Conservation (phyloP, 2,113 vertebrate genomes). For the Lepisosteus osseus region DNA sequence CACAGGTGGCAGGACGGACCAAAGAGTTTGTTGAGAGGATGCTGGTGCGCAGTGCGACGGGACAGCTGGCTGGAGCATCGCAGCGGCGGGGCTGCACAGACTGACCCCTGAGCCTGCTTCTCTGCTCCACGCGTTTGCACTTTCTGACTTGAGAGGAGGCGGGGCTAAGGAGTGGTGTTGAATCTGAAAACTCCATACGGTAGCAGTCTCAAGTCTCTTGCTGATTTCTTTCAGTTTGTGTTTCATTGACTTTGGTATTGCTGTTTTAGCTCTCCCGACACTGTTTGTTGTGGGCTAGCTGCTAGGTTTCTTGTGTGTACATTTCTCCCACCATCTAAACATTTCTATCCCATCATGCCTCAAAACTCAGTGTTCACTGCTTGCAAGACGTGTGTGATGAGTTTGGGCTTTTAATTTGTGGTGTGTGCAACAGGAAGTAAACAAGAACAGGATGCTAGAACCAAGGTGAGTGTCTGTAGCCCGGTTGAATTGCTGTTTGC, state of each 20-base stretch:
- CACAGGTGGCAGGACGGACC: slow-evolving; percentile 64
- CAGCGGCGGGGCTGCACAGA: slow-evolving; percentile 23
- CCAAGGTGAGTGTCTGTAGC: slow-evolving; percentile 12
- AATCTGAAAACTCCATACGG: too few species aligned
- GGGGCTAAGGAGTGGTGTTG: not conserved
- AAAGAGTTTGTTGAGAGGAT: slow-evolving; percentile 69
- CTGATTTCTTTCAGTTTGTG: not conserved
- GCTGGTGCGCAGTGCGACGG: slow-evolving; percentile 50
- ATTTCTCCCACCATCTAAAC: not conserved
- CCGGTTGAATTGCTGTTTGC: too few species aligned
- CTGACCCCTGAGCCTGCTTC: slow-evolving; percentile 9
- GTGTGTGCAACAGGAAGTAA: not conserved
- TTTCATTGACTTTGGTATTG: slow-evolving; percentile 13
- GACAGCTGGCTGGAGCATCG: slow-evolving; percentile 36
- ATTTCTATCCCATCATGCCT: slow-evolving; percentile 64
- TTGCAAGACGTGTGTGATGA: slow-evolving; percentile 49
- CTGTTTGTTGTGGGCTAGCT: slow-evolving; percentile 40
- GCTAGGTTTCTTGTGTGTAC: slow-evolving; percentile 31
- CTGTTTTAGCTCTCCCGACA: slow-evolving; percentile 26
- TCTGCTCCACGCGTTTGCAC: too few species aligned
- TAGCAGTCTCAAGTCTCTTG: slow-evolving; percentile 7
- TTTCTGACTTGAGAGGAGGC: not conserved
- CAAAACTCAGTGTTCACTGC: slow-evolving; percentile 69
- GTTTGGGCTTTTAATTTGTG: slow-evolving; percentile 20
- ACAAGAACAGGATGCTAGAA: not conserved